Percentiles rank a stretch among this genome's conserved stretches.
phyloP scores from a whole-genome alignment of 2,113 vertebrate genomes.

The Cebidichthys violaceus region DNA sequence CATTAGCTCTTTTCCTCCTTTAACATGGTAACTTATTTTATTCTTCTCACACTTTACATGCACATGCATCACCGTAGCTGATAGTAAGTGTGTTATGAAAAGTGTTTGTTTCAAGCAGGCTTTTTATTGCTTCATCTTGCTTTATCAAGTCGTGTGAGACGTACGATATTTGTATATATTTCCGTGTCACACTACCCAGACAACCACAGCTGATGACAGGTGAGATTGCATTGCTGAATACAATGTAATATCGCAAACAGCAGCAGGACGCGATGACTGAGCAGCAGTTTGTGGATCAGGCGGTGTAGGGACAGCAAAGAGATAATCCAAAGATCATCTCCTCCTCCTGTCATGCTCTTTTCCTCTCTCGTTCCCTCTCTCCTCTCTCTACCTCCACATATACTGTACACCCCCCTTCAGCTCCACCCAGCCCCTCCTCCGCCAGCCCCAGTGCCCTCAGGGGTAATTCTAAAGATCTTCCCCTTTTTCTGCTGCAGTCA shows the following conservation, averaged over 20 bases:
- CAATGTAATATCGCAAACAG: conserved; percentile 22
- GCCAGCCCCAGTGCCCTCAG: background rate
- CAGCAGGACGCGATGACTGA: conserved; percentile 23
- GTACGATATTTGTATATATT: conserved; percentile 19
- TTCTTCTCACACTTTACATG: conserved; percentile 3
- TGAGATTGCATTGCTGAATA: conserved; percentile 10
- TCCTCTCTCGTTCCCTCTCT: conserved; percentile 30
- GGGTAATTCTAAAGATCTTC: conserved; percentile 38
- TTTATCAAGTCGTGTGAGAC: background rate
- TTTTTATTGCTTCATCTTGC: background rate
- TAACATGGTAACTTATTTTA: conserved; percentile 22
- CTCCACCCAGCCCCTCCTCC: conserved; percentile 10
- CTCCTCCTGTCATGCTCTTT: conserved; percentile 47
- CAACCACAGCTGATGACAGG: conserved; percentile 29
- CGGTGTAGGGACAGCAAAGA: conserved; percentile 23
- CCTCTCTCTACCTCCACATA: background rate
- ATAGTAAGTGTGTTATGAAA: conserved; percentile 12
- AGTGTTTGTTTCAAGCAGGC: background rate
- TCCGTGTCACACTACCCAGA: background rate
- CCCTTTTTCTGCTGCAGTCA: conserved; percentile 38
- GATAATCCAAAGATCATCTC: conserved; percentile 61
- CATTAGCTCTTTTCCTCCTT: background rate
- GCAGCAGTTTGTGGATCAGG: conserved; percentile 26
- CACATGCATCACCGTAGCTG: background rate
- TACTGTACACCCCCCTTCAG: background rate